Evolutionary conservation across 2,888 invertebrate genomes (phyloP).

Genomic region (Sminthurinus aureus): DNA sequence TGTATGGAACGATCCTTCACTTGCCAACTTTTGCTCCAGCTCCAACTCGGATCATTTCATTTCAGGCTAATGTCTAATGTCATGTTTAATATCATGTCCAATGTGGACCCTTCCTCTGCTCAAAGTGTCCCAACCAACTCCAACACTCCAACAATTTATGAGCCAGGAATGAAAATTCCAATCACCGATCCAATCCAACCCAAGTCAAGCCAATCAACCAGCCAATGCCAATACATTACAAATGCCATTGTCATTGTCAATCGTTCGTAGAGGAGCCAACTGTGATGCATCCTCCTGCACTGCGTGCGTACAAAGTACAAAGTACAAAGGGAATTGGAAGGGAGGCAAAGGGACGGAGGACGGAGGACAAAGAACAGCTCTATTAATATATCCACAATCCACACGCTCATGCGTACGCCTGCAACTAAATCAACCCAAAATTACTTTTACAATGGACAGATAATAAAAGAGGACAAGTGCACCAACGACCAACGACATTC

Average conservation of each 20-base stretch:
- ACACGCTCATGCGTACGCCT: too few relatives aligned
- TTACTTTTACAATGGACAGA: too few relatives aligned
- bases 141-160: neutral
- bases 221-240: neutral
- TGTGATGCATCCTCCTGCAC: too few relatives aligned
- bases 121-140: neutral
- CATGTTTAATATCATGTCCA: too few relatives aligned
- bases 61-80: too few relatives aligned
- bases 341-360: neutral
- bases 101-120: too few relatives aligned
- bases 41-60: too few relatives aligned
- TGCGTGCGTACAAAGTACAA: neutral
- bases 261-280: too few relatives aligned
- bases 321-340: neutral
- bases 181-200: neutral
- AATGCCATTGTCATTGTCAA: neutral
- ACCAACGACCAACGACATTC: too few relatives aligned
- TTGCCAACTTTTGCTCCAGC: neutral
- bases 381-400: too few relatives aligned
- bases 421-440: too few relatives aligned
- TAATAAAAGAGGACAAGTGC: too few relatives aligned
- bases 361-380: neutral
- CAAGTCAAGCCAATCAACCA: neutral
- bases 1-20: neutral
- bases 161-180: neutral